Evolutionary conservation across 1,140 invertebrate species (phyloP), one percentile per base, ranked within the genome.

Genomic region (Drosophila ficusphila): DNA sequence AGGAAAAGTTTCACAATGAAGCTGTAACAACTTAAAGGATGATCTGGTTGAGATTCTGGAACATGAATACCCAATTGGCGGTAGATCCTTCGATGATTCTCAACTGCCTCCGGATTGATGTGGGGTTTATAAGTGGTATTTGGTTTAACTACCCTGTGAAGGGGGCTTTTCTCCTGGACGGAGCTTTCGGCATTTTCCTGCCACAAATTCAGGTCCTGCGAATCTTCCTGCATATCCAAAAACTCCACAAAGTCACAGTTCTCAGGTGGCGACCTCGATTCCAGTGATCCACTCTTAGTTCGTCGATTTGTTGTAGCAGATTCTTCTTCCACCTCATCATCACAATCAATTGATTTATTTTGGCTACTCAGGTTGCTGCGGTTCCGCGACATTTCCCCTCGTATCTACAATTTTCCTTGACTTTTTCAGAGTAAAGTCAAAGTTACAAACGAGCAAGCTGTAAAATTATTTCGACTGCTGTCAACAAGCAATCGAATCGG

Each of bases 1-100:
- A 86, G 6, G 7, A 62, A 64, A 0, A 86, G 44, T 8, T 78
- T 77, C 25, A 70, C 21, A 0, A 62, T 6, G 25, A 86, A 86
- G 3, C 42, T 18, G 7, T 41, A 56, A 0, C 8, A 14, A 0
- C 27, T 14, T 2, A 79, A 23, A 0, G 41, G 27, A 2, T 58
- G 44, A 0, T 7, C 8, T 3, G 5, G 2, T 0, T 31, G 46
- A 6, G 3, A 4, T 5, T 60, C 39, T 0, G 38, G 19, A 3
- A 49, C 14, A 7, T 47, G 29, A 18, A 31, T 34, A 3, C 23
- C 27, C 44, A 60, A 18, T 11, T 60, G 53, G 2, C 19, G 18
- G 31, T 19, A 38, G 29, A 36, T 61, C 23, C 48, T 12, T 6
- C 21, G 14, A 4, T n/a, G 51, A 12, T 41, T 41, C 3, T 53